phyloP scores from a whole-genome alignment of 2,113 vertebrate genomes.

The Theropithecus gelada region DNA sequence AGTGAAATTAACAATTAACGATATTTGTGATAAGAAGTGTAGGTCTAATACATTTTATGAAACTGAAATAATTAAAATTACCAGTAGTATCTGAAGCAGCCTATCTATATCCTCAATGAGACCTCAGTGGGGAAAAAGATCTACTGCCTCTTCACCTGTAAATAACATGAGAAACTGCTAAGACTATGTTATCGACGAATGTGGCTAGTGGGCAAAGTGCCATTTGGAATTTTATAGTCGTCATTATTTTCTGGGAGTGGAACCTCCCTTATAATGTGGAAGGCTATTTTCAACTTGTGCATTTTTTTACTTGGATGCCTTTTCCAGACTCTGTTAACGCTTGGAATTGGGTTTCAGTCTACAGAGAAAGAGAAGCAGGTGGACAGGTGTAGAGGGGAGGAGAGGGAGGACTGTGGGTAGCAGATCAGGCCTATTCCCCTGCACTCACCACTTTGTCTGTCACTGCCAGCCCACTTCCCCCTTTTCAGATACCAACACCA shows the following conservation, averaged over 20 bases:
- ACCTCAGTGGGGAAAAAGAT: not conserved
- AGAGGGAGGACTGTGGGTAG: not conserved
- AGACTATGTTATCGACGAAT: not conserved
- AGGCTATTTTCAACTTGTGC: not conserved
- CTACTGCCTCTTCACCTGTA: not conserved
- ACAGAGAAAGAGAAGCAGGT: not conserved
- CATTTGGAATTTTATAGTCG: not conserved
- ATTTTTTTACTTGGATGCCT: not conserved
- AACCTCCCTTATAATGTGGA: not conserved
- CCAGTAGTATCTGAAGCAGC: not conserved
- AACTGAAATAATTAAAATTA: not conserved
- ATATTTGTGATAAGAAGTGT: not conserved
- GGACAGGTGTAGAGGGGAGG: not conserved
- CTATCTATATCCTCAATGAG: not conserved
- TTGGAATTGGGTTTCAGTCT: not conserved
- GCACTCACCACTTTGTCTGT: accelerated
- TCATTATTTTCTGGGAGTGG: not conserved
- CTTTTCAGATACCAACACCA: not conserved
- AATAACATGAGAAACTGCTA: not conserved
- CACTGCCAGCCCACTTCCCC: not conserved
- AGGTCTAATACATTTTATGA: not conserved
- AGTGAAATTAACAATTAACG: not conserved
- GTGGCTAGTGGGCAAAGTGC: not conserved
- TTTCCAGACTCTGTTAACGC: not conserved
- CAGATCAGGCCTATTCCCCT: accelerated